Conservation (phyloP, 2,888 invertebrate genomes). For the Labia minor region DNA sequence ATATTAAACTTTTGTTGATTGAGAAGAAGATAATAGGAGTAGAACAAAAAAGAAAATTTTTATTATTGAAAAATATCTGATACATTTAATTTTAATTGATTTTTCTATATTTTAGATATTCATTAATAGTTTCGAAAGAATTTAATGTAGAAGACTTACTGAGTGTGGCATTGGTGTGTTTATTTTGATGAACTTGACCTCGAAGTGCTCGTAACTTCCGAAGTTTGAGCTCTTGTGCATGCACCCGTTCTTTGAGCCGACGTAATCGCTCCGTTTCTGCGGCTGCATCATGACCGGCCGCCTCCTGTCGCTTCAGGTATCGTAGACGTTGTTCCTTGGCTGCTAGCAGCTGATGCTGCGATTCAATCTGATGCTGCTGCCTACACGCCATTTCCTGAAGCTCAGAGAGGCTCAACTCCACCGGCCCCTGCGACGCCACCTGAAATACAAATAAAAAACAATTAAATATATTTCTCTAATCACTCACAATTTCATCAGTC, state of each 20-base stretch:
- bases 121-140: too few species aligned
- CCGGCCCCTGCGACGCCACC: constrained; percentile 63
- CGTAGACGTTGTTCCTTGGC: constrained; percentile 87
- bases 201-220: constrained; percentile 80
- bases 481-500: too few species aligned
- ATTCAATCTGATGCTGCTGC: constrained; percentile 96
- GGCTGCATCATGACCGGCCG: constrained; percentile 45
- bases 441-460: background rate
- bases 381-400: constrained; percentile 95
- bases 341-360: constrained; percentile 82
- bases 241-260: constrained; percentile 79
- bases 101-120: too few species aligned
- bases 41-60: too few species aligned
- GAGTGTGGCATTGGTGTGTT: constrained; percentile 79
- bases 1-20: too few species aligned
- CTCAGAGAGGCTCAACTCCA: constrained; percentile 85
- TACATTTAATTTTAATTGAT: too few species aligned
- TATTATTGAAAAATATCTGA: too few species aligned
- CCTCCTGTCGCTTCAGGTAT: constrained; percentile 89
- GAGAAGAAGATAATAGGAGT: too few species aligned
- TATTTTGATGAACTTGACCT: constrained; percentile 87
- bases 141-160: constrained; percentile 69
- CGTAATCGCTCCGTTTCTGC: constrained; percentile 81
- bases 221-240: constrained; percentile 89
- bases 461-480: too few species aligned